Base-by-base conservation (phyloP, 2,888 invertebrate species). In the Trichogramma dendrolimi region DNA sequence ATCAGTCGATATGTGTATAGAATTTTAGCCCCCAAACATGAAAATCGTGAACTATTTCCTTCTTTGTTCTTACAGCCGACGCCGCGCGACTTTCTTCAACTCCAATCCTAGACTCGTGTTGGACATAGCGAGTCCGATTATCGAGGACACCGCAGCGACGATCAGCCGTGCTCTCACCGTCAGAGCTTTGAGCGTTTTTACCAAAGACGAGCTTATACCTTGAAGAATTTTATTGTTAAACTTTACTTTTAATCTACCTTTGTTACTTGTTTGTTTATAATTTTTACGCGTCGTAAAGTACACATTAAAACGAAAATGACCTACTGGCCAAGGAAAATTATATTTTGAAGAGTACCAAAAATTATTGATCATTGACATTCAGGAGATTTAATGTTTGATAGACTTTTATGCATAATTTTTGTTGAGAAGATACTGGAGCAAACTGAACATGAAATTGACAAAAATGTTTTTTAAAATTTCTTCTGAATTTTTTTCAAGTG, bases 1-100 rank as follows among this genome's bases (percentile, higher is more conserved):
- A 27, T 27, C 27, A 27, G 27, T 27, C 27, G 27, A 27, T 27
- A 27, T 27, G 27, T 27, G 27, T 27, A 3, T 27, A 27, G 27
- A 27, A 27, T 27, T 27, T 27, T 27, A 27, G 27, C 27, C 27
- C 27, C 27, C 27, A 27, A 27, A 27, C 27, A 27, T 27, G 3
- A 27, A 27, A 27, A 27, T 27, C 27, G 27, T 27, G 27, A 27
- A 27, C 3, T 27, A 27, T 4, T 48, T 48, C 40, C 11, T 48
- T 56, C 4, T 10, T 39, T n/a, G 11, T 58, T 5, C 10, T 71
- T 71, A 65, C 81, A 89, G 89, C 88, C 54, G 81, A 85, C 59
- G 83, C 88, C 43, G 88, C n/a, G 82, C 83, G 1, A 81, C 83
- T 5, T 89, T 89, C 81, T 88, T 87, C 82, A 88, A 89, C 71